Evolutionary conservation across 2,888 invertebrate species (phyloP), one percentile per base, ranked within the genome.

Genomic region (Tethea ocularis): DNA sequence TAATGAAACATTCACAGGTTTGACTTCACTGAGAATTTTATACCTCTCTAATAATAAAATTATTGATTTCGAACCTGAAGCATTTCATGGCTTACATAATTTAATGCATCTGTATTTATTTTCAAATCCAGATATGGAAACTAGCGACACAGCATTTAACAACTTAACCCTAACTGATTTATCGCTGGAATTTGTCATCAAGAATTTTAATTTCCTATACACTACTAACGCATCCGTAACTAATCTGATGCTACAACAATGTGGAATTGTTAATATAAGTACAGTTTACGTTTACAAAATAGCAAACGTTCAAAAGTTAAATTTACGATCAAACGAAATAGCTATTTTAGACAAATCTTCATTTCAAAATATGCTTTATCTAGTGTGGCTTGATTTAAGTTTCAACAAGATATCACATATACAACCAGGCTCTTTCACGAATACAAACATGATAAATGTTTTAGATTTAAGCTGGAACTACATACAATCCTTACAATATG

Each of bases 351-450:
- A 74, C 56, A 72, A 70, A 57, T 57, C 61, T 58, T 70, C 71
- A 22, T 69, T 74, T 60, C 58, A 61, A 59, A 58, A 51, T 41
- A 61, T 71, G 61, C 58, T 59, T 29, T 57, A 60, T 22, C 60
- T 74, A 2, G 51, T 58, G 8, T 56, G 33, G 7, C 61, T 74
- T 13, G 72, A 74, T 61, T 57, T 74, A 46, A 72, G 74, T 61
- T 62, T 52, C 8, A 74, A 74, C 57, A 56, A 52, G 51, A 71
- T 74, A 52, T 56, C 55, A 24, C 61, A 38, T 15, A 69, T 74
- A 57, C 72, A 74, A 57, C 74, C 74, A 24, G 74, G 74, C 1
- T 59, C 71, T 8, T 74, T 74, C 60, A 38, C 62, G 10, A 46
- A 67, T 11, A 58, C 64, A 7, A 63, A 51, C 56, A 53, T 51